Evolutionary conservation across 2,113 vertebrate species (phyloP), one percentile per base, ranked within the genome.

Genomic region (Charina bottae): DNA sequence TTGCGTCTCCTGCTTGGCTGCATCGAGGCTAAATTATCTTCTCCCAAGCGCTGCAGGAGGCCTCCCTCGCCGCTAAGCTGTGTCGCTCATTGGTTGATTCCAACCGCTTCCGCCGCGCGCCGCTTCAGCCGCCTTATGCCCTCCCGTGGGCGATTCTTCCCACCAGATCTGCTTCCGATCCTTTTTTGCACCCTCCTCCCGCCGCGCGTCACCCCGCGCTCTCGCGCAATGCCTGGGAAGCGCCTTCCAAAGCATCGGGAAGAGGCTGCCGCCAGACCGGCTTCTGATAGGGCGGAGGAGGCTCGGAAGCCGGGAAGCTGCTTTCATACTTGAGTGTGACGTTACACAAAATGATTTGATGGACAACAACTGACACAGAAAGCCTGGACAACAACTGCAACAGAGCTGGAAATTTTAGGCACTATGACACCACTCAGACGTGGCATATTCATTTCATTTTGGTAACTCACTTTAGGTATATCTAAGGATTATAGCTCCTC

Each of bases 1-100:
- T 97, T 97, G 92, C 96, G 94, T 89, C 92, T 96, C 95, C 95
- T 64, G 89, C 90, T 95, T 60, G 96, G 95, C 95, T 97, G 97
- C 98, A 98, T 98, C 94, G 95, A 95, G 59, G 59, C 91, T 86
- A n/a, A 56, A 11, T 54, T 19, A 55, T 12, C 56, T 64, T 53
- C 15, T 83, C 83, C 0, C 37, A 33, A 56, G 83, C 8, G 11
- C 13, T 0, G 12, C 2, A 24, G 54, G 72, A 11, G 83, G 55
- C 55, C 72, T 60, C 42, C 56, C 56, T 21, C 55, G 4, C 53
- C 1, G 7, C 21, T 28, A 0, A 62, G 83, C 83, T 12, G 21
- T 3, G 24, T 2, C 83, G 6, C 56, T 58, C 90, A 91, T 9
- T 54, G 83, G 90, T 42, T 53, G 17, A 26, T 26, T 19, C 26